Evolutionary conservation across 2,888 invertebrate genomes (phyloP).

Genomic region (Tanypteryx hageni): DNA sequence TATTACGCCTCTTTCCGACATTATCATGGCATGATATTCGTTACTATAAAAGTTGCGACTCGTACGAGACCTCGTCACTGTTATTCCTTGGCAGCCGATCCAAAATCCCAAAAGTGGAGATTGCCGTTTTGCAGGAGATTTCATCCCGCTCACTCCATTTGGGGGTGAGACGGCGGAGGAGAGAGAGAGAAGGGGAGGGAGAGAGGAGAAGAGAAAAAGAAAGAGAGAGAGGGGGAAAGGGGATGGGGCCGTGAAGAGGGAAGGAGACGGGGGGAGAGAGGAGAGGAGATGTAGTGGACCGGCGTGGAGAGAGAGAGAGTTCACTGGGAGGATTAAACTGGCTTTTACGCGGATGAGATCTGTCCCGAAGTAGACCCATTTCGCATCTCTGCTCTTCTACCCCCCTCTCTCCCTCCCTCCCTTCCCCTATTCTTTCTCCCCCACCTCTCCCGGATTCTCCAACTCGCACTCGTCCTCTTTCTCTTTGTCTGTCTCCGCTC

Average conservation of each 20-base stretch:
- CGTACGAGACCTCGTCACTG: slow-evolving; percentile 29
- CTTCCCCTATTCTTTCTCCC: background rate
- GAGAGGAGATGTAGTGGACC: background rate
- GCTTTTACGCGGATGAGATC: slow-evolving; percentile 64
- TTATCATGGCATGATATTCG: background rate
- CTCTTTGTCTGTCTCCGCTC: background rate
- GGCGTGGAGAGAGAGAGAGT: background rate
- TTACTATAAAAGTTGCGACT: slow-evolving; percentile 51
- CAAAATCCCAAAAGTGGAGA: slow-evolving; percentile 48
- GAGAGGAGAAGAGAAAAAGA: background rate
- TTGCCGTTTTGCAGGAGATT: slow-evolving; percentile 58
- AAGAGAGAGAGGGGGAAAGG: background rate
- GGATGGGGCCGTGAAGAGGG: background rate
- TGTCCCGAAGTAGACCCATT: slow-evolving; percentile 62
- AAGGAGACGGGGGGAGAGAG: background rate
- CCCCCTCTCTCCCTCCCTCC: background rate
- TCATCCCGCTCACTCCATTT: background rate
- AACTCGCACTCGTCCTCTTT: background rate
- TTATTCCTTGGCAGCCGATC: slow-evolving; percentile 37
- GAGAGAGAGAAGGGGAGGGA: background rate
- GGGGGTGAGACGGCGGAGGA: background rate
- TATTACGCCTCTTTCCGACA: background rate
- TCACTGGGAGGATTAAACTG: slow-evolving; percentile 35
- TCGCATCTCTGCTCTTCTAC: slow-evolving; percentile 23
- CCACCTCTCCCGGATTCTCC: background rate